phyloP scores from a whole-genome alignment of 2,888 invertebrate species.

The Acanthosepion lycidas region DNA sequence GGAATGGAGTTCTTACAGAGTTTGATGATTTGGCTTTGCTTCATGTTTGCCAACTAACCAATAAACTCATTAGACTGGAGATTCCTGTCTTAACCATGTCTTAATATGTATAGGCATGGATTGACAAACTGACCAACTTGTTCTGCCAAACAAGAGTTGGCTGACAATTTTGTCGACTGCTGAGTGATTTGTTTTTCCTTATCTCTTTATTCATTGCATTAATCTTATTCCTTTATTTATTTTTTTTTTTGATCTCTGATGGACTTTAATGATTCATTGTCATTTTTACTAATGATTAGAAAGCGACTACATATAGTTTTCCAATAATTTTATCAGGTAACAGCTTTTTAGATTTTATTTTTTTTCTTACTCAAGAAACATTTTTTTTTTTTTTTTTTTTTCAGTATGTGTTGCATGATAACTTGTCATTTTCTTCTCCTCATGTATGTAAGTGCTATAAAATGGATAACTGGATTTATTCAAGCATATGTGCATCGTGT shows the following conservation, averaged over 20 bases:
- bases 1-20: constrained; percentile 37
- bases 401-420: background rate
- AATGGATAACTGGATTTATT: background rate
- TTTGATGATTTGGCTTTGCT: constrained; percentile 40
- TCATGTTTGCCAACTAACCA: constrained; percentile 44
- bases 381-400: background rate
- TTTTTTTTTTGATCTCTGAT: background rate
- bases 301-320: background rate
- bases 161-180: constrained; percentile 15
- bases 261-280: background rate
- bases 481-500: background rate
- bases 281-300: constrained; percentile 37
- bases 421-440: background rate
- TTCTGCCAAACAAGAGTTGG: background rate
- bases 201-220: constrained; percentile 34
- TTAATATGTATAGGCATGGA: background rate
- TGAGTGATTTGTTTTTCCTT: constrained; percentile 8
- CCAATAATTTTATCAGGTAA: constrained; percentile 7
- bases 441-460: background rate
- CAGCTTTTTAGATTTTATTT: background rate
- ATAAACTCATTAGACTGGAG: background rate
- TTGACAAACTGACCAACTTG: background rate
- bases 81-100: background rate
- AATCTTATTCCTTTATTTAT: background rate
- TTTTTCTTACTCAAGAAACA: background rate